Conservation (phyloP, 2,113 vertebrate genomes). For the Turnix velox region DNA sequence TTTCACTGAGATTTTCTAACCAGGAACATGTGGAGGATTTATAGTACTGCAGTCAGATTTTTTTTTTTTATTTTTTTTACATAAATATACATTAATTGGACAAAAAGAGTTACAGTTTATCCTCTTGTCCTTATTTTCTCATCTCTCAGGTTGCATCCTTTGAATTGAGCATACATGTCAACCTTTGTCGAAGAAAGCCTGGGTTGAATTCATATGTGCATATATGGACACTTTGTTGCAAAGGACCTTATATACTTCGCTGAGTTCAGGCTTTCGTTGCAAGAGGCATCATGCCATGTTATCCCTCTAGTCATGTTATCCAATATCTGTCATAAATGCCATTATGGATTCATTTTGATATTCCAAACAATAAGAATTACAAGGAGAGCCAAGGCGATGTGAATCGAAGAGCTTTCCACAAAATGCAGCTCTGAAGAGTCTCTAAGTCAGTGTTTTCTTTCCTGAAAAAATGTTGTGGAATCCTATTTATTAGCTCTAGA, state of each 20-base stretch:
- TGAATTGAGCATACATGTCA: neutral
- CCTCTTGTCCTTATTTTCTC: neutral
- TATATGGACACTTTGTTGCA: neutral
- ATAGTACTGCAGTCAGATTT: neutral
- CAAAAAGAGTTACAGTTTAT: neutral
- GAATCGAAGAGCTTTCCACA: neutral
- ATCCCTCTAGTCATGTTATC: neutral
- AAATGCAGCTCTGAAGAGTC: neutral
- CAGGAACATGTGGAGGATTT: neutral
- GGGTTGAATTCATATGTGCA: neutral
- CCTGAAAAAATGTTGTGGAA: neutral
- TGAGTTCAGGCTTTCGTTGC: neutral
- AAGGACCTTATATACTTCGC: neutral
- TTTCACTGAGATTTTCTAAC: neutral
- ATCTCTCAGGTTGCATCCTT: neutral
- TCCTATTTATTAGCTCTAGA: neutral
- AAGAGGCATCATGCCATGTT: rapidly evolving
- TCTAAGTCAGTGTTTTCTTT: neutral
- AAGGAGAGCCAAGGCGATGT: neutral
- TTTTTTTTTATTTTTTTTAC: neutral
- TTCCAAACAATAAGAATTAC: neutral
- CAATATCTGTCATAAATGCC: neutral
- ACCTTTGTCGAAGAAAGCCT: neutral
- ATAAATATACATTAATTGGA: neutral
- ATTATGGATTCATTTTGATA: neutral